Evolutionary conservation across 64 coral and sea anemone species (phyloP), one percentile per base, ranked within the genome.

Genomic region (Montipora foliosa): DNA sequence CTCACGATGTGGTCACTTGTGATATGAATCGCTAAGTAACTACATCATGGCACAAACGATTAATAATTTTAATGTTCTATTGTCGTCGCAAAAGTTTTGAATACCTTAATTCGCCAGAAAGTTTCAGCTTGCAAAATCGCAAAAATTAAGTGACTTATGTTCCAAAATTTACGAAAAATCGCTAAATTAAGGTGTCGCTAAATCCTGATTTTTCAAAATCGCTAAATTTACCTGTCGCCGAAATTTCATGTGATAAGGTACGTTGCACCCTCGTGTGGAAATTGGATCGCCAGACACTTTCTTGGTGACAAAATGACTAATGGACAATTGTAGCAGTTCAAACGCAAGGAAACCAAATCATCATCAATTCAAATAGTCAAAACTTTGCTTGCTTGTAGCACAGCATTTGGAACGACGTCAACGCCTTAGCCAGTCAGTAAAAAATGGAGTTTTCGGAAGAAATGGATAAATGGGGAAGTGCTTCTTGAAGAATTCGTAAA

Each of bases 61-160:
- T 91, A 74, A 91, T 91, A 91, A 89, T 91, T 91, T 85, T 85
- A 78, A 82, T 91, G 89, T 91, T 91, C 89, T 91, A 91, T 91
- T 91, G 89, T 91, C 89, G 80, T 91, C 89, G 89, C 89, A 91
- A 91, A 91, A 91, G 89, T 91, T 91, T 84, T 92, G 67, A 92
- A 92, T 92, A 92, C 90, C 90, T 92, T 92, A 92, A 92, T 92
- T 92, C 90, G 90, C 79, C 59, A 92, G 79, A 90, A 90, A 79
- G 89, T 90, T 90, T 90, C 88, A 90, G 88, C 88, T 90, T 90
- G 88, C 79, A 75, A 90, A 90, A 90, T 90, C 88, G 88, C 88
- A 44, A 90, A 90, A 90, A 79, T 90, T 90, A 90, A 90, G 88
- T 90, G 88, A 79, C 88, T 90, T 90, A 79, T 90, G 88, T 90